Evolutionary conservation across 2,113 vertebrate genomes (phyloP).

Genomic region (Cisticola juncidis): DNA sequence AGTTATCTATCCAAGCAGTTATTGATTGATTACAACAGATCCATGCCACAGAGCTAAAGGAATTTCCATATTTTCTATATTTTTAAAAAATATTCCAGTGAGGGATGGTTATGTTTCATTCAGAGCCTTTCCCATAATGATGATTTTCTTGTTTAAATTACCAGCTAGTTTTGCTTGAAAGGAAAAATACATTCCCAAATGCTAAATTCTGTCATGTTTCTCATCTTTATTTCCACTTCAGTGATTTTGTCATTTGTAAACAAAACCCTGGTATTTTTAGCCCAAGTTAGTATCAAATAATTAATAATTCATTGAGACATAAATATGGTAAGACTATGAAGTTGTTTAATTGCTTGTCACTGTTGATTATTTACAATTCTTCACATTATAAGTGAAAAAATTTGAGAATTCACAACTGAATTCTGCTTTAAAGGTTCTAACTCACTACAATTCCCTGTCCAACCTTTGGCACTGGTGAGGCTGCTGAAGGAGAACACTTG

Average conservation of each 20-base stretch:
- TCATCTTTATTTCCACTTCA: not conserved
- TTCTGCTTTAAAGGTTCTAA: not conserved
- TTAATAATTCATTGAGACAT: not conserved
- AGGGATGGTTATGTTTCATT: not conserved
- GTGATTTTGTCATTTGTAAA: not conserved
- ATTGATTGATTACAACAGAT: not conserved
- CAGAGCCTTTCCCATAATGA: not conserved
- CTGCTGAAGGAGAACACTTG: not conserved
- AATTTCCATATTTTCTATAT: not conserved
- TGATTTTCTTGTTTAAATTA: not conserved
- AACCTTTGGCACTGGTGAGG: not conserved
- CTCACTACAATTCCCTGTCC: not conserved
- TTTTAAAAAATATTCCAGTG: not conserved
- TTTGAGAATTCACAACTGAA: not conserved
- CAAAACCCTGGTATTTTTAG: not conserved
- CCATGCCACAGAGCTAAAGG: not conserved
- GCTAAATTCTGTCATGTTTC: not conserved
- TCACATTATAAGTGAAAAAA: not conserved
- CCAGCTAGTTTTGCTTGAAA: not conserved
- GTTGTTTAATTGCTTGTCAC: not conserved
- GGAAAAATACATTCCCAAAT: not conserved
- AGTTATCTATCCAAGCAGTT: not conserved
- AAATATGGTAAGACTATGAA: not conserved
- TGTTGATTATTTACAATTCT: not conserved
- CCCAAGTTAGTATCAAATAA: not conserved